Evolutionary conservation across 2,113 vertebrate genomes (phyloP).

Genomic region (Rhea pennata): DNA sequence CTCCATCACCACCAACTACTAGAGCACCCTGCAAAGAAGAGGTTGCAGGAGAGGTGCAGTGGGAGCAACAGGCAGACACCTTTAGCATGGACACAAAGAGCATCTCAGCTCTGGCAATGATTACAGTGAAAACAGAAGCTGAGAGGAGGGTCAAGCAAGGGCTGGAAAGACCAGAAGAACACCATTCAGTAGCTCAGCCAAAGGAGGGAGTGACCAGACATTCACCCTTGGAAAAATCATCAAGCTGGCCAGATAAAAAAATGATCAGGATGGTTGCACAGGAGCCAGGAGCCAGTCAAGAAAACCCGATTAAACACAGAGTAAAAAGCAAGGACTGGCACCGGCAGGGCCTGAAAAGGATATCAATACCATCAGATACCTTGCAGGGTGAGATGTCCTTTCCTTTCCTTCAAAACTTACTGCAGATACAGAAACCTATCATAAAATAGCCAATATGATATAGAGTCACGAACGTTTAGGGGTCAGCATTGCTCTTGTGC

Average conservation of each 20-base stretch:
- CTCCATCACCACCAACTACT: conserved; percentile 52
- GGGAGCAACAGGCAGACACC: background rate
- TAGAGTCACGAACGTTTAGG: background rate
- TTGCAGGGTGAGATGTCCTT: conserved; percentile 31
- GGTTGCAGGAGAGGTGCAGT: background rate
- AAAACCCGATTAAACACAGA: conserved; percentile 8
- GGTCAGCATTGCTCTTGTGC: background rate
- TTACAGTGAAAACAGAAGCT: background rate
- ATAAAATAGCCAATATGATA: background rate
- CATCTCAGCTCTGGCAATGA: background rate
- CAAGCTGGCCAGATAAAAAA: conserved; percentile 76
- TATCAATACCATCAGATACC: conserved; percentile 66
- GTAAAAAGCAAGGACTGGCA: conserved; percentile 77
- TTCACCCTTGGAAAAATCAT: conserved; percentile 75
- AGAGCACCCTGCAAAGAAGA: background rate
- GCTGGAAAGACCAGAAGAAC: background rate
- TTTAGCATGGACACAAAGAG: background rate
- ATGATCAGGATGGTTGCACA: background rate
- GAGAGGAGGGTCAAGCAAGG: background rate
- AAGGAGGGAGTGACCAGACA: conserved; percentile 34
- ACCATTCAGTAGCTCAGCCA: background rate
- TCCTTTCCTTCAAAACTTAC: background rate
- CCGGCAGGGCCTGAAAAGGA: conserved; percentile 76
- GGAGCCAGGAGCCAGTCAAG: background rate
- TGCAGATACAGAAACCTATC: background rate